Evolutionary conservation across 1,140 invertebrate species (phyloP).

Genomic region (Elymnias hypermnestra): DNA sequence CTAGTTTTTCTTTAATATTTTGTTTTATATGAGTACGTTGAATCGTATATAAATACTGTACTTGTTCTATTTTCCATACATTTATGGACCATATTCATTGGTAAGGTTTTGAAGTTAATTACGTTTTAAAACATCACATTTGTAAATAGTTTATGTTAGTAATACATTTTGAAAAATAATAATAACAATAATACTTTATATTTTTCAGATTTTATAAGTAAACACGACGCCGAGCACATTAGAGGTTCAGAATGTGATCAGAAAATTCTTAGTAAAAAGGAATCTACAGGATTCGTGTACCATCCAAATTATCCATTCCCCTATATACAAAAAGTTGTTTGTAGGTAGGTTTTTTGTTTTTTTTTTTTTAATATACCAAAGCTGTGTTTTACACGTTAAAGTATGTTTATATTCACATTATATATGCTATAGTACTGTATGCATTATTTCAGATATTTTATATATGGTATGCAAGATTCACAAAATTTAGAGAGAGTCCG

Average conservation of each 20-base stretch:
- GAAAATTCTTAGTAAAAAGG: constrained; percentile 95
- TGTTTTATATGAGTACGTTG: too few relatives aligned
- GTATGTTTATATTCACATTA: too few relatives aligned
- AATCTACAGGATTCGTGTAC: constrained; percentile 92
- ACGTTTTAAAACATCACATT: too few relatives aligned
- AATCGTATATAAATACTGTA: too few relatives aligned
- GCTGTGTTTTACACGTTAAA: too few relatives aligned
- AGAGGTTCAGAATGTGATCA: constrained; percentile 98
- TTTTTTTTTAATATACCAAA: not conserved
- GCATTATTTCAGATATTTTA: constrained; percentile 86
- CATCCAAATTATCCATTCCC: constrained; percentile 97
- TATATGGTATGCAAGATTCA: constrained; percentile 96
- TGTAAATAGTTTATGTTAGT: too few relatives aligned
- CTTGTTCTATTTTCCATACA: too few relatives aligned
- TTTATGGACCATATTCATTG: too few relatives aligned
- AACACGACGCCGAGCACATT: constrained; percentile 94
- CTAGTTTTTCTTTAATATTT: too few relatives aligned
- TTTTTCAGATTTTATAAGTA: constrained; percentile 93
- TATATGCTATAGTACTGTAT: not conserved
- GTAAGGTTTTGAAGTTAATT: too few relatives aligned
- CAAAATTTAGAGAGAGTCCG: constrained; percentile 95
- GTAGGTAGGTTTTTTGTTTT: constrained; percentile 77
- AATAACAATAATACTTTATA: too few relatives aligned
- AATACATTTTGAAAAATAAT: too few relatives aligned
- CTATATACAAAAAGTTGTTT: constrained; percentile 95